Evolutionary conservation across 1,140 invertebrate genomes (phyloP), one percentile per base, ranked within the genome.

Genomic region (Oedothorax gibbosus): DNA sequence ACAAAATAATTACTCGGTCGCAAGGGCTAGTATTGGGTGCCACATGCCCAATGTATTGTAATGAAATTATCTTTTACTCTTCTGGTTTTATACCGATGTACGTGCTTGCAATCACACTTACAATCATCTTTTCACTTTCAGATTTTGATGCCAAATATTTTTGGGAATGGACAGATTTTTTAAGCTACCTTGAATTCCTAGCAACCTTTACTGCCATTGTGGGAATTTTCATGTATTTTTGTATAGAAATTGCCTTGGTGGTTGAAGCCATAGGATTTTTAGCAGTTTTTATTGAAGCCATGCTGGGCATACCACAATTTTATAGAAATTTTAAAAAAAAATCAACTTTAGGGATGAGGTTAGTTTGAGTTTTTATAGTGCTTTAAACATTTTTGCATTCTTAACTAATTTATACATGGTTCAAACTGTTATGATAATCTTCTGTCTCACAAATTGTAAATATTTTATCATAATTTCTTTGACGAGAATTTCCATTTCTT

Each of bases 151-250:
- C 92, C 88, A 94, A 94, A 88, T 87, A 96, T 91, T 99, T 99
- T 93, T 99, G 98, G 98, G 95, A 96, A 89, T 99, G 98, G 98
- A 98, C 97, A 83, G 97, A 99, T 91, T 98, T 99, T 89, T 94
- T 95, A 89, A 99, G 97, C 66, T 99, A 99, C 88, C 88, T 99
- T 85, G 95, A 99, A 89, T 99, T 97, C 89, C 94, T 98, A 91
- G 90, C 96, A 69, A 92, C 95, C 2, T 98, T 99, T 90, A 94
- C 95, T 76, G 93, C 95, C 18, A 89, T 95, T 8, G 93, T 95
- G 35, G 95, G 96, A 57, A 89, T 96, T 20, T 88, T 98, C 51
- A 99, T 97, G 89, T 99, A 96, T 90, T 88, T 98, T 62, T 93
- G 99, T 88, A 92, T 97, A 78, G 93, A 95, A 87, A 92, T 94